Conservation (phyloP, 2,113 vertebrate genomes). For the Emydocephalus ijimae region DNA sequence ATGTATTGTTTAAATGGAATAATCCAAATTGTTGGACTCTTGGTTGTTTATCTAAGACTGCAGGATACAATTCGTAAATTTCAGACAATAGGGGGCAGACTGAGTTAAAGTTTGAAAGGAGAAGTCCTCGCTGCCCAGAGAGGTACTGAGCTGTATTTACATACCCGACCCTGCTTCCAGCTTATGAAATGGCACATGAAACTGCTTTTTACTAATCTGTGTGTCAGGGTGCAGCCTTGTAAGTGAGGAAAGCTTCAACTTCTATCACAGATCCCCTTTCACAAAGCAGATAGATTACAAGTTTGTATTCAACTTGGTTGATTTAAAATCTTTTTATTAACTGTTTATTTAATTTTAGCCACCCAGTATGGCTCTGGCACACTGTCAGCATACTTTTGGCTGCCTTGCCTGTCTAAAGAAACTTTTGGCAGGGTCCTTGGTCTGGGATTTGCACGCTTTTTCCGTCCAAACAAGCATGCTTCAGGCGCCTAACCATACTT, state of each 20-base stretch:
- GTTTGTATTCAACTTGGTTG: constrained; percentile 63
- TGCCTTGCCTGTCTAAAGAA: constrained; percentile 63
- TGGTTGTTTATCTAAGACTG: constrained; percentile 17
- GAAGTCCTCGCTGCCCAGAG: background rate
- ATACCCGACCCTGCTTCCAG: constrained; percentile 2
- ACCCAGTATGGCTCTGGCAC: constrained; percentile 68
- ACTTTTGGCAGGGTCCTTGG: constrained; percentile 65
- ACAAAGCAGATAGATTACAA: constrained; percentile 57
- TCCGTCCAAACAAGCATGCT: constrained; percentile 63
- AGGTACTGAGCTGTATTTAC: constrained; percentile 17
- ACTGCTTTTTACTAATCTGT: constrained; percentile 31
- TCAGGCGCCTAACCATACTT: constrained; percentile 60
- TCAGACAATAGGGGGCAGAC: constrained; percentile 66
- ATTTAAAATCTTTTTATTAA: constrained; percentile 61
- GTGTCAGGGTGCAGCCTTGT: constrained; percentile 1
- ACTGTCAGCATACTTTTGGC: constrained; percentile 63
- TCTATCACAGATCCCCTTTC: constrained; percentile 37
- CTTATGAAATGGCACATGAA: constrained; percentile 23
- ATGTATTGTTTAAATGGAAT: background rate
- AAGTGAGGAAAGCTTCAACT: constrained; percentile 24
- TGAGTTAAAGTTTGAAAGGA: constrained; percentile 44
- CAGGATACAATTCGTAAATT: background rate
- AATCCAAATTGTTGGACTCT: background rate
- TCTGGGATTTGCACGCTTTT: constrained; percentile 65
- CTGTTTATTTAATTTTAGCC: constrained; percentile 69